Evolutionary conservation across 1,140 invertebrate species (phyloP).

Genomic region (Anadara kagoshimensis): DNA sequence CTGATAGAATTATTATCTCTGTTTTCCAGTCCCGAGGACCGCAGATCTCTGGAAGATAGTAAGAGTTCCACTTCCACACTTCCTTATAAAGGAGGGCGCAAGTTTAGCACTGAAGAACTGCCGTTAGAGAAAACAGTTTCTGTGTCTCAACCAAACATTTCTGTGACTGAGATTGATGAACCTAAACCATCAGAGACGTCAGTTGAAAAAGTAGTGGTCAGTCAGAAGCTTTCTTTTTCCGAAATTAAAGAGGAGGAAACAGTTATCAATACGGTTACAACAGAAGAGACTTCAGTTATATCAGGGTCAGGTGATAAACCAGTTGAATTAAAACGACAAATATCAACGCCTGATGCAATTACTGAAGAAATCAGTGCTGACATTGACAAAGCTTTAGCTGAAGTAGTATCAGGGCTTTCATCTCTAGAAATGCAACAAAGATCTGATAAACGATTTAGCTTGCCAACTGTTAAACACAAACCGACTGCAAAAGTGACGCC

Average conservation of each 20-base stretch:
- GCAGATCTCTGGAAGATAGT: constrained; percentile 45
- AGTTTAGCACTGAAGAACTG: constrained; percentile 43
- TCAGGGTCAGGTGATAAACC: neutral
- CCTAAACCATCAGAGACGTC: no score
- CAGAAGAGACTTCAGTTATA: no score
- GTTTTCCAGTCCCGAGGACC: constrained; percentile 53
- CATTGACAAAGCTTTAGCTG: constrained; percentile 69
- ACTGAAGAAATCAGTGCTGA: constrained; percentile 67
- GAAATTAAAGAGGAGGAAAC: no score
- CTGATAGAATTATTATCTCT: constrained; percentile 5
- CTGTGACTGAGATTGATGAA: constrained; percentile 30
- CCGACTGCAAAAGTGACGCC: constrained; percentile 81
- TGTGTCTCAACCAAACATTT: constrained; percentile 61
- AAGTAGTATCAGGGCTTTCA: constrained; percentile 69
- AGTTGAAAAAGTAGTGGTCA: no score
- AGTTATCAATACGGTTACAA: no score
- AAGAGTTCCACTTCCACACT: constrained; percentile 36
- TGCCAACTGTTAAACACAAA: constrained; percentile 72
- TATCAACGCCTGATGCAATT: constrained; percentile 37
- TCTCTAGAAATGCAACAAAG: constrained; percentile 67
- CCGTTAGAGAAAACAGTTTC: constrained; percentile 52
- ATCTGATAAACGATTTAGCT: constrained; percentile 61
- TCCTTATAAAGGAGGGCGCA: constrained; percentile 49
- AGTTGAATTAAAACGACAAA: constrained; percentile 37
- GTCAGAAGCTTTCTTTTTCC: no score